Evolutionary conservation across 2,888 invertebrate species (phyloP).

Genomic region (Charanyca ferruginea): DNA sequence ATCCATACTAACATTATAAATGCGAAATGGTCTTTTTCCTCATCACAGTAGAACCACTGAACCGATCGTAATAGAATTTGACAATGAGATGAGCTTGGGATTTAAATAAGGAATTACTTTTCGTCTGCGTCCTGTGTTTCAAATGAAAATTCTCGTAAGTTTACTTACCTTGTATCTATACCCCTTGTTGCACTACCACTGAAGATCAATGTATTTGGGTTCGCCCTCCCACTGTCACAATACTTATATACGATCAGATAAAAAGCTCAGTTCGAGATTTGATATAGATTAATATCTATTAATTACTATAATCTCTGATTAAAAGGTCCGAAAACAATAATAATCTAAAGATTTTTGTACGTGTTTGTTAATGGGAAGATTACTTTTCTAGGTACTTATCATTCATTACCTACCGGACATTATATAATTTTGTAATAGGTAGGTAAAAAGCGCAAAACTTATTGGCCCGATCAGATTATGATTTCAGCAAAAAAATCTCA

Average conservation of each 20-base stretch:
- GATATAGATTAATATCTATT: slow-evolving; percentile 51
- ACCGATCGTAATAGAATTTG: no score
- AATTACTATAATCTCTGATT: slow-evolving; percentile 68
- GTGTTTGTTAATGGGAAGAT: not conserved
- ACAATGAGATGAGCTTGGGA: no score
- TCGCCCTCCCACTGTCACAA: slow-evolving; percentile 66
- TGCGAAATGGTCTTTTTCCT: no score
- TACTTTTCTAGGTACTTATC: not conserved
- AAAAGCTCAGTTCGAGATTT: slow-evolving; percentile 62
- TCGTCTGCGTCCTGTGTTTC: no score
- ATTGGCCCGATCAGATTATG: not conserved
- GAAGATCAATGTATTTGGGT: slow-evolving; percentile 49
- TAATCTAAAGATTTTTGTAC: slow-evolving; percentile 34
- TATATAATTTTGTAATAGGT: not conserved
- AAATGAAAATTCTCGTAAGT: not conserved
- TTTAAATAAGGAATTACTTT: no score
- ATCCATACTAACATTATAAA: no score
- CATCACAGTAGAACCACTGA: no score
- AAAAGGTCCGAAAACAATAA: slow-evolving; percentile 52
- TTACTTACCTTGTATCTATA: slow-evolving; percentile 58
- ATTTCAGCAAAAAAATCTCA: not conserved
- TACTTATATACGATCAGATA: slow-evolving; percentile 75
- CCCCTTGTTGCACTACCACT: slow-evolving; percentile 34
- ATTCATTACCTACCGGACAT: not conserved
- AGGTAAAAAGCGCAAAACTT: not conserved